Percentiles rank a stretch among this genome's conserved stretches.
Conservation (phyloP, 2,797 vertebrate species). For the Falco cherrug region DNA sequence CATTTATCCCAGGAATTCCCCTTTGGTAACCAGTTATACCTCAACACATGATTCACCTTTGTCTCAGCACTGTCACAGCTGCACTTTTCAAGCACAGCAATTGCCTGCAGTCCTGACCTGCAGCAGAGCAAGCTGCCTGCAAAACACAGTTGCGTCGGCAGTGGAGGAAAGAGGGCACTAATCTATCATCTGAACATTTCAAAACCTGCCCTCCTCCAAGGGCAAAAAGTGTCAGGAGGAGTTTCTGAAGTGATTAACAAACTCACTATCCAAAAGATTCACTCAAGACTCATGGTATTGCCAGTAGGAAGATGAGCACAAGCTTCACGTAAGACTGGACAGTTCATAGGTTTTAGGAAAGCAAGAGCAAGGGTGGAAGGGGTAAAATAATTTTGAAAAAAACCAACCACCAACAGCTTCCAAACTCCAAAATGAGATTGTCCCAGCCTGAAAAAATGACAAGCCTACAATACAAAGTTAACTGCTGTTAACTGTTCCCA, state of each 20-base stretch:
- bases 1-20: not conserved
- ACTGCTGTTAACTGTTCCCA: not conserved
- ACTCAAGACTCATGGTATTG: not conserved
- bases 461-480: not conserved
- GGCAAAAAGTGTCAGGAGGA: not conserved
- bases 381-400: not conserved
- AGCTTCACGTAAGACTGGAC: not conserved
- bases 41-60: rapidly evolving
- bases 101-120: rapidly evolving
- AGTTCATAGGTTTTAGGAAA: not conserved
- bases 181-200: not conserved
- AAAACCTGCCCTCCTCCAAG: not conserved
- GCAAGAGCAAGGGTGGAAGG: not conserved
- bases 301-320: not conserved
- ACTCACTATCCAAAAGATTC: not conserved
- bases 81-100: not conserved
- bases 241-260: not conserved
- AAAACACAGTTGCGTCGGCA: too few species aligned
- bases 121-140: not conserved
- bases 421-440: not conserved
- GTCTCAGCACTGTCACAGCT: rapidly evolving
- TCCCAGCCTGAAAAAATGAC: not conserved
- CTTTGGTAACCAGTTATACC: not conserved
- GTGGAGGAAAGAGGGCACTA: not conserved
- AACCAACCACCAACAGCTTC: not conserved